These are phyloP conservation scores for Rhopalosiphum padi DNA, from an alignment of 1,140 invertebrate species.

Conservation along the genomic window DNA sequence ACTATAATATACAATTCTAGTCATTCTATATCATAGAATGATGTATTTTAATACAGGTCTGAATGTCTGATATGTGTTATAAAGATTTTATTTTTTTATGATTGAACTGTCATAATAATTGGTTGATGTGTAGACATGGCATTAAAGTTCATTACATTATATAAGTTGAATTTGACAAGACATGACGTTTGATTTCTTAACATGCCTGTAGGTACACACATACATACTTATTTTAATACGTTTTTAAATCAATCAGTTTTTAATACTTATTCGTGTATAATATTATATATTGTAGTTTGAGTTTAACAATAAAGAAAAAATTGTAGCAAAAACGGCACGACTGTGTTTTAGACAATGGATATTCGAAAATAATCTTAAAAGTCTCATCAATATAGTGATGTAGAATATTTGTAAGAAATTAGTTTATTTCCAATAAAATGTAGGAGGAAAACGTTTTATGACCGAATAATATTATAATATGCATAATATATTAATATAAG, in stretches of 20 bases:
- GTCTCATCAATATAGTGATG: not conserved
- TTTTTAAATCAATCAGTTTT: too few relatives aligned
- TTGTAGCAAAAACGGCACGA: not conserved
- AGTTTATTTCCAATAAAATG: not conserved
- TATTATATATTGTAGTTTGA: not conserved
- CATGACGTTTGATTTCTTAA: not conserved
- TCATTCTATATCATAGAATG: not conserved
- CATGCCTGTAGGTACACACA: not conserved
- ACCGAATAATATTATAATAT: not conserved
- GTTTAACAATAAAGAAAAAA: not conserved
- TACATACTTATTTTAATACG: not conserved
- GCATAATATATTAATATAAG: not conserved
- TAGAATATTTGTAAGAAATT: not conserved
- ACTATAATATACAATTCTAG: not conserved
- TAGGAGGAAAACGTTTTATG: not conserved
- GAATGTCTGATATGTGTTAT: not conserved
- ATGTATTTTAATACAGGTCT: not conserved
- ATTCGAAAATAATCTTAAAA: not conserved
- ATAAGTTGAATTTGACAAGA: not conserved
- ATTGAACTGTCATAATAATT: slow-evolving; percentile 13
- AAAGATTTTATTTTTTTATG: not conserved
- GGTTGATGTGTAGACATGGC: not conserved
- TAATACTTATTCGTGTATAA: not conserved
- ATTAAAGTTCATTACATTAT: not conserved
- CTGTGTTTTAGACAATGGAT: not conserved